phyloP scores from a whole-genome alignment of 2,113 vertebrate genomes.

The Platichthys flesus region DNA sequence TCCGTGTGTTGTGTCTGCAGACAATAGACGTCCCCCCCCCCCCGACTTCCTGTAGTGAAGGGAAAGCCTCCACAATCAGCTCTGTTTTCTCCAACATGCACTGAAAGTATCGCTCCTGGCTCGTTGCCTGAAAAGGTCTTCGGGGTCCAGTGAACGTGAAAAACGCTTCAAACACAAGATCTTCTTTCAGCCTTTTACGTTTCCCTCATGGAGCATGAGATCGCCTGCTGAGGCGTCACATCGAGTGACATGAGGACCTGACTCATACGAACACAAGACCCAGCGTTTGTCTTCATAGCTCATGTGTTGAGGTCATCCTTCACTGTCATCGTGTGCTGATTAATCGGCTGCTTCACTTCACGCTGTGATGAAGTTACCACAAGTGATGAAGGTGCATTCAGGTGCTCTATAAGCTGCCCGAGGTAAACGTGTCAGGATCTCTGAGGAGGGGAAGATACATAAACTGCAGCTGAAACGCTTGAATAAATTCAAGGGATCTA shows the following conservation, averaged over 20 bases:
- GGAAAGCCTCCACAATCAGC: constrained; percentile 61
- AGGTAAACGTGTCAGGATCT: neutral
- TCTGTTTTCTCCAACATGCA: constrained; percentile 47
- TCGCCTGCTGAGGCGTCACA: constrained; percentile 14
- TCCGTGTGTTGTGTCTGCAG: constrained; percentile 61
- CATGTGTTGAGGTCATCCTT: neutral
- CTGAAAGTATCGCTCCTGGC: constrained; percentile 58
- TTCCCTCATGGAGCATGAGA: constrained; percentile 22
- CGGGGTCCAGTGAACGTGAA: constrained; percentile 53
- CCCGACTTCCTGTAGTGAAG: constrained; percentile 74
- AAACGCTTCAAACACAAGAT: constrained; percentile 24
- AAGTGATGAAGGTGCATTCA: neutral
- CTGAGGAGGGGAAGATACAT: neutral
- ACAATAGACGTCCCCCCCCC: constrained; percentile 69
- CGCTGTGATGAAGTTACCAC: neutral
- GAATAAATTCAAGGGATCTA: no score
- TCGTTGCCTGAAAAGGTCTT: constrained; percentile 52
- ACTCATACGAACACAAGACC: constrained; percentile 28
- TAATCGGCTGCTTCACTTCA: neutral
- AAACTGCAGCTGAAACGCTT: neutral
- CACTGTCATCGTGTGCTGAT: neutral
- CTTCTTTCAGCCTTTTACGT: constrained; percentile 28
- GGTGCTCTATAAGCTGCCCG: neutral
- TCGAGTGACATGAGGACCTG: constrained; percentile 28
- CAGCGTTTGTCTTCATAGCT: neutral